Conservation (phyloP, 2,113 vertebrate species). For the Lanius ludovicianus region DNA sequence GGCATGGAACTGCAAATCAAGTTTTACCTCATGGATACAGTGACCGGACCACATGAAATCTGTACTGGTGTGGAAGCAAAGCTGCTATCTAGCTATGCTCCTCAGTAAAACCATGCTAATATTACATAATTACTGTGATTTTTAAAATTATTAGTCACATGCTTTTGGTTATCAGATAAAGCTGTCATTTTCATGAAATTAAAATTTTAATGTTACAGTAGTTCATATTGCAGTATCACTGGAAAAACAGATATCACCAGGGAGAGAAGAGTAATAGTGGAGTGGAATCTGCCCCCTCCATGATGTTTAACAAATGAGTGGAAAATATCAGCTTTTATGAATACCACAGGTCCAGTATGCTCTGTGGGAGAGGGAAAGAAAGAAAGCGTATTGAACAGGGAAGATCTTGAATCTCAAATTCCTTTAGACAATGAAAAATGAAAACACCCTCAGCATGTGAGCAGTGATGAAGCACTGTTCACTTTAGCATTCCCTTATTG, state of each 20-base stretch:
- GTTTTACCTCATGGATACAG: not conserved
- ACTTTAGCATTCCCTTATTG: not conserved
- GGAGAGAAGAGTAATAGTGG: not conserved
- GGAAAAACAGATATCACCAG: not conserved
- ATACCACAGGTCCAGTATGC: not conserved
- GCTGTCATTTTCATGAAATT: constrained; percentile 14
- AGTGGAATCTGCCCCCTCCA: not conserved
- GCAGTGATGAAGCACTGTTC: not conserved
- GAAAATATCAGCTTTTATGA: not conserved
- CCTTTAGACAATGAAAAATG: not conserved
- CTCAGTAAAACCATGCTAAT: not conserved
- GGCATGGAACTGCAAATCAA: not conserved
- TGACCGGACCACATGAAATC: not conserved
- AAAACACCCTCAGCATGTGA: not conserved
- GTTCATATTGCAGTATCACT: not conserved
- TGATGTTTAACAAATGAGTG: not conserved
- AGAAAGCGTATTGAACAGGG: not conserved
- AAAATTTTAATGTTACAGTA: not conserved
- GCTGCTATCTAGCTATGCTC: not conserved
- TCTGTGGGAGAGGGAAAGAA: not conserved
- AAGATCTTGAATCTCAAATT: constrained; percentile 7
- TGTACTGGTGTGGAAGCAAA: not conserved
- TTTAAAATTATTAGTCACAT: not conserved
- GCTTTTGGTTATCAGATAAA: constrained; percentile 13
- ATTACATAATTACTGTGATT: not conserved